Evolutionary conservation across 2,888 invertebrate genomes (phyloP).

Genomic region (Diaperis boleti): DNA sequence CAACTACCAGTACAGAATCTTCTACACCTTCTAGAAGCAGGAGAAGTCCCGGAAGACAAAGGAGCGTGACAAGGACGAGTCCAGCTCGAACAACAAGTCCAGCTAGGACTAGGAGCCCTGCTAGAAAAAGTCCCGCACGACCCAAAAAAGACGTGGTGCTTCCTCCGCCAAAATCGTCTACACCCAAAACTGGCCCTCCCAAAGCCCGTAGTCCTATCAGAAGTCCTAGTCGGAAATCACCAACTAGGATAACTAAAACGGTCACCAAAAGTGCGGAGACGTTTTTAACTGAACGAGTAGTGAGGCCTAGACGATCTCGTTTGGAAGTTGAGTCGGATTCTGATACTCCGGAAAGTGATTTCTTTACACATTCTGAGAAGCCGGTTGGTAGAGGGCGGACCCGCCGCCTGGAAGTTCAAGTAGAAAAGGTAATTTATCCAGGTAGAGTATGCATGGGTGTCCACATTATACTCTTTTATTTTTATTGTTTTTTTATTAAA

Average conservation of each 20-base stretch:
- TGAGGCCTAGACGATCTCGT: constrained; percentile 34
- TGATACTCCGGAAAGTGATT: constrained; percentile 44
- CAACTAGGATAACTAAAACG: constrained; percentile 44
- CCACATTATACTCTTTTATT: no score
- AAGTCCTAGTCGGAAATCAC: constrained; percentile 49
- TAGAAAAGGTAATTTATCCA: constrained; percentile 43
- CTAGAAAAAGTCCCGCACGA: constrained; percentile 41
- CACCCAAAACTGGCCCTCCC: constrained; percentile 26
- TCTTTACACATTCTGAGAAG: constrained; percentile 43
- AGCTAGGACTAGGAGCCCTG: constrained; percentile 38
- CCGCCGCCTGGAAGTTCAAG: constrained; percentile 44
- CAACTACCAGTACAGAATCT: no score
- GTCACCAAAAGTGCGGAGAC: constrained; percentile 37
- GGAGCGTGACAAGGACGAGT: constrained; percentile 46
- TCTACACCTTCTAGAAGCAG: constrained; percentile 39
- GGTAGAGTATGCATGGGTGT: no score
- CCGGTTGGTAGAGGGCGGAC: constrained; percentile 58
- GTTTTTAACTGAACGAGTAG: constrained; percentile 6
- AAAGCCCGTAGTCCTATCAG: constrained; percentile 47
- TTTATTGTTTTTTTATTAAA: no score
- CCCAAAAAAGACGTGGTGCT: constrained; percentile 32
- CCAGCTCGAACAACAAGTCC: constrained; percentile 46
- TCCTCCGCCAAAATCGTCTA: neutral
- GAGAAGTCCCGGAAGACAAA: constrained; percentile 43
- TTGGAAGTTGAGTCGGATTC: constrained; percentile 53